These are phyloP conservation scores for Nematolebias whitei DNA, from an alignment of 2,113 vertebrate species.

Conservation along the genomic window DNA sequence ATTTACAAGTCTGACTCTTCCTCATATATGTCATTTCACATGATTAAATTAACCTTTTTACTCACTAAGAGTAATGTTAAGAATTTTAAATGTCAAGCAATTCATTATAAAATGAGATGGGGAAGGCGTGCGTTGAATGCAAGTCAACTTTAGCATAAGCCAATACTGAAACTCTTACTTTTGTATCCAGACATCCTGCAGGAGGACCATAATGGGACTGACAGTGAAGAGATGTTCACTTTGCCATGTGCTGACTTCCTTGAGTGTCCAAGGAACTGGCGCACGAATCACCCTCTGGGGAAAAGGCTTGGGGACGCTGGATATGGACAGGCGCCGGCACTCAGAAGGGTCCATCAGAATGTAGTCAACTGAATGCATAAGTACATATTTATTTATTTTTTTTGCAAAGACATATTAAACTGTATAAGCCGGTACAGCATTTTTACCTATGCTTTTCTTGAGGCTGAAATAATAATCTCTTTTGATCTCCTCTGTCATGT, in stretches of 20 bases:
- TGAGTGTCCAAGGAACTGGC: constrained; percentile 86
- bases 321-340: constrained; percentile 83
- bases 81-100: neutral
- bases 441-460: constrained; percentile 86
- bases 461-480: constrained; percentile 79
- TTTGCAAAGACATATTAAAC: neutral
- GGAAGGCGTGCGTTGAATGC: neutral
- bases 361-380: constrained; percentile 84
- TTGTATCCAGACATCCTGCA: constrained; percentile 86
- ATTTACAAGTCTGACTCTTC: constrained; percentile 4
- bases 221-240: constrained; percentile 81
- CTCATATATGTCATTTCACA: neutral
- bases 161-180: constrained; percentile 75
- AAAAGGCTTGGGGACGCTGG: constrained; percentile 80
- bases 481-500: constrained; percentile 81
- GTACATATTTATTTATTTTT: too few species aligned
- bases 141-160: neutral
- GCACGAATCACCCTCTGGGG: constrained; percentile 82
- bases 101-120: neutral
- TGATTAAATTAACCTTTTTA: neutral
- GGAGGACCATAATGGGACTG: constrained; percentile 82
- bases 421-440: neutral
- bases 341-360: constrained; percentile 87
- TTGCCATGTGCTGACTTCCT: constrained; percentile 78
- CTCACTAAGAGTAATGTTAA: neutral